A percentile compares a stretch with the other conserved stretches of the same genome.
Evolutionary conservation across 2,888 invertebrate genomes (phyloP).

Genomic region (Andrena bicolor): DNA sequence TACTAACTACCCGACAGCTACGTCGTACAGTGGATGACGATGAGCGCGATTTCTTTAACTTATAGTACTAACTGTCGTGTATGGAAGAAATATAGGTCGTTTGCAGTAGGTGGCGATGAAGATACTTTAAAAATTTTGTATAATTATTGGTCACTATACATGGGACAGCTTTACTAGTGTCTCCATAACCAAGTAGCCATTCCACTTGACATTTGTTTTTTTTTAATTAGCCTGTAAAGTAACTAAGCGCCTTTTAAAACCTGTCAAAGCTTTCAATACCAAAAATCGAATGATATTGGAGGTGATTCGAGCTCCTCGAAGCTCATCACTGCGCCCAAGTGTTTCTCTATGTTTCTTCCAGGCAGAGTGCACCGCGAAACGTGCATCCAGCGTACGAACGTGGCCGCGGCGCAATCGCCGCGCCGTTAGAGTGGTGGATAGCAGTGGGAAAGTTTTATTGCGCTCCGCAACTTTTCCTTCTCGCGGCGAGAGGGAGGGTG

Average conservation of each 20-base stretch:
- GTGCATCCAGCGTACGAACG: slow-evolving; percentile 43
- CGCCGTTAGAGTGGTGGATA: slow-evolving; percentile 50
- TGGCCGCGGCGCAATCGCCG: slow-evolving; percentile 35
- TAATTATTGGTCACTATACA: too few relatives aligned
- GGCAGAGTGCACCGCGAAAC: not conserved
- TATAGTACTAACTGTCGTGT: not conserved
- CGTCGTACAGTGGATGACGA: slow-evolving; percentile 23
- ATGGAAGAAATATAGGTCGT: not conserved
- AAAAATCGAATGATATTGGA: not conserved
- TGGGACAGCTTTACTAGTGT: too few relatives aligned
- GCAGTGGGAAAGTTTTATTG: slow-evolving; percentile 67
- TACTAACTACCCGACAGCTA: not conserved
- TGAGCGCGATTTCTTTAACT: not conserved
- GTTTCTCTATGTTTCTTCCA: not conserved
- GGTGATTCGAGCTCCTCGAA: not conserved
- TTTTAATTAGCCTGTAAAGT: too few relatives aligned
- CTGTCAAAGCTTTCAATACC: not conserved
- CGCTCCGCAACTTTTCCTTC: slow-evolving; percentile 68
- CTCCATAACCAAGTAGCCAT: too few relatives aligned
- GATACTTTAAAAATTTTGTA: not conserved
- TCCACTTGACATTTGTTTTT: too few relatives aligned
- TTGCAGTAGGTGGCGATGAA: not conserved
- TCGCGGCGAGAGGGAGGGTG: slow-evolving; percentile 57
- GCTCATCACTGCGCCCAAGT: not conserved
- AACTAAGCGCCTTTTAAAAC: not conserved